Evolutionary conservation across 2,888 invertebrate species (phyloP).

Genomic region (Mimumesa dahlbomi): DNA sequence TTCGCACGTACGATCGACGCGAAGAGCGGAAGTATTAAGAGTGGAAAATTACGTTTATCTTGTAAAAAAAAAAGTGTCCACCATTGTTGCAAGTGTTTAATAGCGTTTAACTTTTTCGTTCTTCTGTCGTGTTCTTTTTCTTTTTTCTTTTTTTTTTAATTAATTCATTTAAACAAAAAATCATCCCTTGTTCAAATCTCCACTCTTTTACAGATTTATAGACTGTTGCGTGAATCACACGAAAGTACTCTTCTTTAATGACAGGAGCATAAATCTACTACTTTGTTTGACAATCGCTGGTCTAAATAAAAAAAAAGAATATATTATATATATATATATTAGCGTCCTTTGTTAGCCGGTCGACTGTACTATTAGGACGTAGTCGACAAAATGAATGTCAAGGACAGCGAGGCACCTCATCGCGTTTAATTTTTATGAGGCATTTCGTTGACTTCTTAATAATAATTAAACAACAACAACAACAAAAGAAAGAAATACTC

Average conservation of each 20-base stretch:
- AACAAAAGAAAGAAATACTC: no score
- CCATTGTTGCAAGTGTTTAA: constrained; percentile 36
- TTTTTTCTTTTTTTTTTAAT: constrained; percentile 14
- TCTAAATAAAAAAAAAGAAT: no score
- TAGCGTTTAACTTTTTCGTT: constrained; percentile 36
- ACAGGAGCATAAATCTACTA: constrained; percentile 9
- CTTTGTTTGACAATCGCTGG: constrained; percentile 47
- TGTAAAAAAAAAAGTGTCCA: constrained; percentile 9
- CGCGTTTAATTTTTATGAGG: constrained; percentile 32
- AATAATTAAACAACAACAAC: no score
- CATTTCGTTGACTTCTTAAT: constrained; percentile 39
- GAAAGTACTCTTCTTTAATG: constrained; percentile 26
- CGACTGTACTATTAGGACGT: constrained; percentile 1
- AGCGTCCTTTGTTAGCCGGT: constrained; percentile 28
- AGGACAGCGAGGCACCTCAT: constrained; percentile 24
- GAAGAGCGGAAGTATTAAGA: background rate
- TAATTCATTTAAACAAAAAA: constrained; percentile 17
- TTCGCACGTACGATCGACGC: constrained; percentile 5
- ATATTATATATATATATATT: no score
- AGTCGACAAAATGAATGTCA: constrained; percentile 27
- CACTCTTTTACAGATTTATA: constrained; percentile 43
- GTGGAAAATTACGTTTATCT: constrained; percentile 12
- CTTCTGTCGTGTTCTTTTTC: constrained; percentile 4
- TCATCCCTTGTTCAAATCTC: constrained; percentile 24
- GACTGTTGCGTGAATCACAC: constrained; percentile 41